Percentiles rank a stretch among this genome's conserved stretches.
Evolutionary conservation across 2,888 invertebrate species (phyloP).

Genomic region (Apotomis capreana): DNA sequence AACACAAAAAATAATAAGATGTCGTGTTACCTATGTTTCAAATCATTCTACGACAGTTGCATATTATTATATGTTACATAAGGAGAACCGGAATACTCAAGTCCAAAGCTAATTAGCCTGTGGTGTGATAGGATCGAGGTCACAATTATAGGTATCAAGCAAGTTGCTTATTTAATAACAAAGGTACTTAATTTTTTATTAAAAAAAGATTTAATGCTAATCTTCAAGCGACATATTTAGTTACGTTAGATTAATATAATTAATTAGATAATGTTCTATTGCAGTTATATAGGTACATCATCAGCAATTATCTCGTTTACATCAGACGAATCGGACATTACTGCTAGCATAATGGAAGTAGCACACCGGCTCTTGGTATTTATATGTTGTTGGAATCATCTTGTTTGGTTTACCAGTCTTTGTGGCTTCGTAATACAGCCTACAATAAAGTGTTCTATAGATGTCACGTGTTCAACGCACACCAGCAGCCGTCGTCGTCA

Average conservation of each 20-base stretch:
- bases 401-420: constrained; percentile 18
- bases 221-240: too few species aligned
- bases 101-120: constrained; percentile 11
- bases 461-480: constrained; percentile 30
- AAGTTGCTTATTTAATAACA: background rate
- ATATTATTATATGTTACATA: background rate
- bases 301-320: constrained; percentile 17
- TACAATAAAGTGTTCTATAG: constrained; percentile 6
- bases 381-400: constrained; percentile 28
- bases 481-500: constrained; percentile 19
- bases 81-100: background rate
- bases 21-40: background rate
- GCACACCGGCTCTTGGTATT: constrained; percentile 29
- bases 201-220: too few species aligned
- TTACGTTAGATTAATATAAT: too few species aligned
- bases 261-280: too few species aligned
- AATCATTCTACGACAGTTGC: background rate
- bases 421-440: constrained; percentile 23
- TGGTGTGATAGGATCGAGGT: background rate
- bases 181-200: too few species aligned
- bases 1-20: too few species aligned
- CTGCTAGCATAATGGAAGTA: constrained; percentile 39
- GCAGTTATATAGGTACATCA: background rate
- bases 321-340: constrained; percentile 24
- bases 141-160: background rate